Evolutionary conservation across 2,797 vertebrate species (phyloP).

Genomic region (Okamejei kenojei): DNA sequence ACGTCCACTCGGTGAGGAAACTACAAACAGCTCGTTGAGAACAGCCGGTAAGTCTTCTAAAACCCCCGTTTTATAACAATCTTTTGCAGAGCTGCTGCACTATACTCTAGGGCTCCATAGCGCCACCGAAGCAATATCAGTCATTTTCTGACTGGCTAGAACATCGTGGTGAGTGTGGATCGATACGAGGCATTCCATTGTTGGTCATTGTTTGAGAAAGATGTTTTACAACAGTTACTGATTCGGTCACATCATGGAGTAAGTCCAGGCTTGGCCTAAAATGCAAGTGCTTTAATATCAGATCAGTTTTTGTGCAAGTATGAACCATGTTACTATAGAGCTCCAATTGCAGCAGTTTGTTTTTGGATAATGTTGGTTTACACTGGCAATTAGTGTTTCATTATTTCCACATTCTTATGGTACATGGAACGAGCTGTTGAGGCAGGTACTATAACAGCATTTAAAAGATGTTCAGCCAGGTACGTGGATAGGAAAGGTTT

Average conservation of each 20-base stretch:
- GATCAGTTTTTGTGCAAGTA: neutral
- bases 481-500: too few relatives aligned
- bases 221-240: constrained; percentile 6
- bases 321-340: neutral
- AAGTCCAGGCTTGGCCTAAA: neutral
- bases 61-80: too few relatives aligned
- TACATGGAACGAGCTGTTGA: neutral
- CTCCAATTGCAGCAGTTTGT: neutral
- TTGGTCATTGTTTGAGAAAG: neutral
- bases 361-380: neutral
- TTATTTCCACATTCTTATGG: neutral
- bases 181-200: neutral
- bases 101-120: too few relatives aligned
- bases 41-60: too few relatives aligned
- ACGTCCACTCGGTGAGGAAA: too few relatives aligned
- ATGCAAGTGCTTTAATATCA: neutral
- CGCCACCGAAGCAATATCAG: too few relatives aligned
- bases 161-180: neutral
- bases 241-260: neutral
- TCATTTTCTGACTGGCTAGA: neutral
- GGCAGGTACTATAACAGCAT: too few relatives aligned
- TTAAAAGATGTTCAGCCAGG: too few relatives aligned
- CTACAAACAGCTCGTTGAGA: too few relatives aligned
- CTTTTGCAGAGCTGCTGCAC: too few relatives aligned
- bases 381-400: neutral